These are phyloP conservation scores for Pangasius mekongensis DNA, from an alignment of 2,797 vertebrate genomes.

Conservation along the genomic window DNA sequence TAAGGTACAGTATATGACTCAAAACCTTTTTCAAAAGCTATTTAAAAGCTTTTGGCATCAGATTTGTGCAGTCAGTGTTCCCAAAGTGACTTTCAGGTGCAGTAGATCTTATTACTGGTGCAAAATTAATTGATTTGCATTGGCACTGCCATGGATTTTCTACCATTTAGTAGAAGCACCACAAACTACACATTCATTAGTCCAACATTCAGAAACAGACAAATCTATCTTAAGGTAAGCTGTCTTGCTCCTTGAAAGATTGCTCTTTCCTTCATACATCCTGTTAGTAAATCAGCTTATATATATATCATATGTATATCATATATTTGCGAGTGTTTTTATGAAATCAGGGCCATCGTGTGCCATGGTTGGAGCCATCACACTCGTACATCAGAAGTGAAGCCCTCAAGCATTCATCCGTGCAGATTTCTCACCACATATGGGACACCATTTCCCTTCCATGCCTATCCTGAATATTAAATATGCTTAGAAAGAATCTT, in stretches of 20 bases:
- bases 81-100: not conserved
- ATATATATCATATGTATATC: no score
- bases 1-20: not conserved
- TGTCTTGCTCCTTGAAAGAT: not conserved
- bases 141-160: not conserved
- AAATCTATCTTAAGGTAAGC: not conserved
- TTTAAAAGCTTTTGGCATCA: not conserved
- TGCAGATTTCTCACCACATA: not conserved
- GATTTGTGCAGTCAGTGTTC: not conserved
- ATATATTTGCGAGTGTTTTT: not conserved
- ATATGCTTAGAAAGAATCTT: not conserved
- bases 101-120: not conserved
- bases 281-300: not conserved
- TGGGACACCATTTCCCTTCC: slow-evolving; percentile 73
- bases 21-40: not conserved
- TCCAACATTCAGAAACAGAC: no score
- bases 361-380: not conserved
- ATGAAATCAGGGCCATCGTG: not conserved
- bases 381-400: not conserved
- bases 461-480: slow-evolving; percentile 6
- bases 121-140: not conserved
- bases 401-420: not conserved
- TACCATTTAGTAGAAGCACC: not conserved
- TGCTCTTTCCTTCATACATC: not conserved
- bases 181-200: not conserved